These are phyloP conservation scores for rabbit (Oryctolagus cuniculus) DNA, from an alignment of 2,113 vertebrate genomes.

Conservation along the genomic window mOryCun1.1 NC_091435.1:141218501-141219000, in stretches of 20 bases:
- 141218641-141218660: background rate
- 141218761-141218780: background rate
- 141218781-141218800: background rate
- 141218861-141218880: background rate
- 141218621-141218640: background rate
- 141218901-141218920: background rate
- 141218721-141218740: background rate
- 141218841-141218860: background rate
- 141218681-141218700: constrained; percentile 16
- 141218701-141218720: background rate
- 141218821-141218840: background rate
- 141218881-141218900: background rate
- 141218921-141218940: background rate
- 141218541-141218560: too few relatives aligned
- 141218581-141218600: too few relatives aligned
- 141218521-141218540: too few relatives aligned
- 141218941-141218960: background rate
- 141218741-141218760: background rate
- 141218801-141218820: background rate
- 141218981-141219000: background rate
- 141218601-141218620: background rate
- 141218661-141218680: background rate
- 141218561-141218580: too few relatives aligned
- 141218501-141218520: too few relatives aligned
- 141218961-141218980: background rate